phyloP scores from a whole-genome alignment of 2,113 vertebrate species.

The Takifugu bimaculatus region DNA sequence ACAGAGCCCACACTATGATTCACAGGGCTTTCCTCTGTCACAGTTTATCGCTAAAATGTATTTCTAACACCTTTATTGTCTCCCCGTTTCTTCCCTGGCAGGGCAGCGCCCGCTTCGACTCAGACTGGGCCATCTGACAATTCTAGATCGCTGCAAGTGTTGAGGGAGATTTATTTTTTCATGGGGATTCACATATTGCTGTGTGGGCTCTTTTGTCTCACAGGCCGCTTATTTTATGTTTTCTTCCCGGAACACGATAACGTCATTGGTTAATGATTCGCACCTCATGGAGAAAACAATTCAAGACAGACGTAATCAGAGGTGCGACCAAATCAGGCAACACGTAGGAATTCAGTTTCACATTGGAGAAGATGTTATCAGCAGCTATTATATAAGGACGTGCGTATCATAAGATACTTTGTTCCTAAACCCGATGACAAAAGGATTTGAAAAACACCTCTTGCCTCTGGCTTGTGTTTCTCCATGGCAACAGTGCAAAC shows the following conservation, averaged over 20 bases:
- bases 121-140: neutral
- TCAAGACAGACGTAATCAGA: no score
- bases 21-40: constrained; percentile 32
- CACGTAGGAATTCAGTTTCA: no score
- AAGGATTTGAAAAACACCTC: neutral
- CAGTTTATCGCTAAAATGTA: constrained; percentile 43
- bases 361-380: no score
- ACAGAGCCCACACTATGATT: constrained; percentile 59
- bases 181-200: no score
- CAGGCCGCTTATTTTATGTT: no score
- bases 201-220: no score
- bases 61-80: constrained; percentile 31
- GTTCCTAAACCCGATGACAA: neutral
- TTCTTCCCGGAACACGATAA: no score
- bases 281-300: no score
- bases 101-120: constrained; percentile 22
- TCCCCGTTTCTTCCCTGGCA: constrained; percentile 40
- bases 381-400: no score
- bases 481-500: neutral
- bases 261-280: no score
- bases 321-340: no score
- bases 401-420: neutral
- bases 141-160: neutral
- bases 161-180: no score
- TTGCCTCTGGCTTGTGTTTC: neutral